Base-by-base conservation (phyloP, 2,797 vertebrate species). In the Sebastes dallii region DNA sequence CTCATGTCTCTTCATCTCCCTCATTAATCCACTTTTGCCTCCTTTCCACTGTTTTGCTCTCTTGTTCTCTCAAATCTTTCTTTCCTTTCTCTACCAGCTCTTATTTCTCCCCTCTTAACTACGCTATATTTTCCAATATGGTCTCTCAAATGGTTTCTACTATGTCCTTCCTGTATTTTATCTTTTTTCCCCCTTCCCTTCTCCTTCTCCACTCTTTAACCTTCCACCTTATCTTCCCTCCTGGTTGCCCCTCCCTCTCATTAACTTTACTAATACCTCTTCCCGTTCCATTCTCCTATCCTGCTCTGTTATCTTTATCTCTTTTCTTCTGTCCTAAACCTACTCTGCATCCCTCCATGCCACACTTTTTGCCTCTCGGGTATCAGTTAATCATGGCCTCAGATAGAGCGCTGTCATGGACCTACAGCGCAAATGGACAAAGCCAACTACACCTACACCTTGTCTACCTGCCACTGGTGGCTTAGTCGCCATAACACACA, bases 321-420 rank as follows among this genome's bases (percentile, higher is more conserved):
- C 8, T 58, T 20, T 29, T 7, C 25, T 56, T 22, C 22, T 24
- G 32, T 55, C 64, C 25, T 32, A 34, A 65, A 66, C 8, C 30
- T n/a, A 24, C 29, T 75, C 32, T 50, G 22, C 66, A 67, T 55
- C 66, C 34, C 65, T 72, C 39, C 24, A 24, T 46, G n/a, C 10
- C 39, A 29, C 24, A 68, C 3, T 22, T 13, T 18, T 32, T 30
- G 14, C 29, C 76, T 80, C 11, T 10, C 5, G 8, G 66, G 72
- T 74, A 42, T 42, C 42, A 58, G 66, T 27, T 71, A 62, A 86
- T 72, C 69, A 34, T 55, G 62, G 72, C 67, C 64, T 77, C 30
- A 5, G 72, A 50, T 66, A 27, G 39, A 76, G 29, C 1, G 32
- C 42, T 67, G 72, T 61, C 54, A 70, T 3, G 10, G 34, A 83